Base-by-base conservation (phyloP, 2,113 vertebrate species). In the Columba janthina region DNA sequence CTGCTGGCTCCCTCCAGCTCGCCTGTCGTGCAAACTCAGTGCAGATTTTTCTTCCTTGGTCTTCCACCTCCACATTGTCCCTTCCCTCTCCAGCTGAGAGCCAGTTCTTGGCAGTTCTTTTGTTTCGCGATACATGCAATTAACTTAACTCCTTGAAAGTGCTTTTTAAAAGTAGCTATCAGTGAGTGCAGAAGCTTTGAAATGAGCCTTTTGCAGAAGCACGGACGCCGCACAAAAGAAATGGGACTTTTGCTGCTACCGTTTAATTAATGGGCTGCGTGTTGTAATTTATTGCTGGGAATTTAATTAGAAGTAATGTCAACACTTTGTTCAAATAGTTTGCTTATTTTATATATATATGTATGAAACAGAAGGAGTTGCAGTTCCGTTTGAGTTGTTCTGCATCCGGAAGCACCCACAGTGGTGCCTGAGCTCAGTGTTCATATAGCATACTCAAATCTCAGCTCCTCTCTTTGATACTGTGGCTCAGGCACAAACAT, bases 201-300 rank as follows among this genome's bases (percentile, higher is more conserved):
- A 89, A 92, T 81, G 9, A 81, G 78, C 67, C 36, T 80, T 85
- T 73, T 40, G 60, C 83, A 87, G 71, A 51, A 90, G 61, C 46
- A 26, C 1, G 0, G 66, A 31, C 1, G 0, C n/a, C 0, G 2
- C 72, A 44, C 29, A 22, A 26, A 88, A 66, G 58, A 81, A 90
- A 90, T 58, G 13, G 54, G 80, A n/a, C 80, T 87, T 93, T 16
- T 0, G 3, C 50, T 67, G 14, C 60, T 38, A 12, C 65, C 51
- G n/a, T 79, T 92, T 85, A 71, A 92, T 93, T 96, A 91, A 93
- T 93, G 85, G 57, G 22, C 82, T 90, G 78, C 13, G 5, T 29
- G 51, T 48, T 89, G 62, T 89, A 71, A 91, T 85, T 80, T 77
- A 82, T 82, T 84, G n/a, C 85, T 64, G 60, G 64, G 42, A 88